Evolutionary conservation across 2,113 vertebrate species (phyloP).

Genomic region (Cacatua alba): DNA sequence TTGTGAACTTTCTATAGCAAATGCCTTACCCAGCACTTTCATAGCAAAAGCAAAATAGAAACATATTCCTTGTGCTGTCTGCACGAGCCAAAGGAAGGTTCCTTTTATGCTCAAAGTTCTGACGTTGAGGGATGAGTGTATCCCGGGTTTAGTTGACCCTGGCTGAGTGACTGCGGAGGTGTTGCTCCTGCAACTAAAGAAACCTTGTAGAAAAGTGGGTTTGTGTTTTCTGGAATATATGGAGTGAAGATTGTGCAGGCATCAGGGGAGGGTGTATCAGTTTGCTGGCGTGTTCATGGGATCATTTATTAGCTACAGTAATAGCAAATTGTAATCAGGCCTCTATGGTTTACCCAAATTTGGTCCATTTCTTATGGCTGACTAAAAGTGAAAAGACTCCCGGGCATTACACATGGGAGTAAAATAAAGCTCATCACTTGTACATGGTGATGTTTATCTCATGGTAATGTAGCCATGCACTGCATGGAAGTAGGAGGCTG

Average conservation of each 20-base stretch:
- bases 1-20: neutral
- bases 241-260: neutral
- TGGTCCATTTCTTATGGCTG: neutral
- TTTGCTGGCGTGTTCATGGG: neutral
- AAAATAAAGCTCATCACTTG: neutral
- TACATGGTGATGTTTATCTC: neutral
- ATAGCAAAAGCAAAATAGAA: neutral
- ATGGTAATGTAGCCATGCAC: rapidly evolving
- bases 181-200: neutral
- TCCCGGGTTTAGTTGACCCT: neutral
- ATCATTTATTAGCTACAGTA: neutral
- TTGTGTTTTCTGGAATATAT: neutral
- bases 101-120: neutral
- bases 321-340: neutral
- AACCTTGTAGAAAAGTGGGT: neutral
- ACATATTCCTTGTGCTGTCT: neutral
- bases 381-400: neutral
- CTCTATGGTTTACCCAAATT: neutral
- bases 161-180: neutral
- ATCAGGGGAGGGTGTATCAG: neutral
- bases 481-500: rapidly evolving
- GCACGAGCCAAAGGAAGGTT: neutral
- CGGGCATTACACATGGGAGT: neutral
- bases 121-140: neutral
- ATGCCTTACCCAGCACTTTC: neutral